Evolutionary conservation across 2,113 vertebrate species (phyloP).

Genomic region (Jacana jacana): DNA sequence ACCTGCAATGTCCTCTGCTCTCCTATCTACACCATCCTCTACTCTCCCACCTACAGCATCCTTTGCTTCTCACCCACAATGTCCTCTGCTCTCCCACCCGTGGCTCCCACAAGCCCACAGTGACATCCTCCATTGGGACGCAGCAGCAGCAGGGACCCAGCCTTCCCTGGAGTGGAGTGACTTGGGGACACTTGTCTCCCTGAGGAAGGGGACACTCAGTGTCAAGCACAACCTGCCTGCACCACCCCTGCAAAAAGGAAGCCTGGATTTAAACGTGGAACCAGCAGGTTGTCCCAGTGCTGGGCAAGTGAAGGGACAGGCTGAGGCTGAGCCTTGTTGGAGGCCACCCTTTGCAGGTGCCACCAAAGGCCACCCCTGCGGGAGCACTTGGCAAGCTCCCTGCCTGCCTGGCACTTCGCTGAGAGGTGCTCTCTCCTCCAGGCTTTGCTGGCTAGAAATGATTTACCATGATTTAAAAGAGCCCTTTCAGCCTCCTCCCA

Average conservation of each 20-base stretch:
- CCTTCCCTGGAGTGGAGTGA: not conserved
- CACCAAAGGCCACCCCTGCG: not conserved
- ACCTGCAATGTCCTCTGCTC: no score
- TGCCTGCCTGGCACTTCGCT: not conserved
- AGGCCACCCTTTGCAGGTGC: not conserved
- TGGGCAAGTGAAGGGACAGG: not conserved
- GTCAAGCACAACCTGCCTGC: not conserved
- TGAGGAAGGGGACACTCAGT: accelerated
- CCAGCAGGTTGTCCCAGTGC: accelerated
- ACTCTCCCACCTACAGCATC: no score
- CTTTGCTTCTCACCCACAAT: not conserved
- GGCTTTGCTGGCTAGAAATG: not conserved
- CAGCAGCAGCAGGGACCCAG: not conserved
- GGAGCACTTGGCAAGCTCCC: not conserved
- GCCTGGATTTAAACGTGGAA: accelerated
- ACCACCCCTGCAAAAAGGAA: not conserved
- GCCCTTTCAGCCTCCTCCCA: not conserved
- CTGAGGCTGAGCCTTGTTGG: not conserved
- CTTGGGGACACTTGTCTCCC: not conserved
- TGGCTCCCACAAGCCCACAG: not conserved
- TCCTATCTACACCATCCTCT: no score
- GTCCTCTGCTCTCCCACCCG: not conserved
- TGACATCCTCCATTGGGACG: slow-evolving; percentile 33
- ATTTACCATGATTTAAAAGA: not conserved
- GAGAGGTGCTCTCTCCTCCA: not conserved